phyloP scores from a whole-genome alignment of 2,797 vertebrate species.

The Phylloscopus collybita region DNA sequence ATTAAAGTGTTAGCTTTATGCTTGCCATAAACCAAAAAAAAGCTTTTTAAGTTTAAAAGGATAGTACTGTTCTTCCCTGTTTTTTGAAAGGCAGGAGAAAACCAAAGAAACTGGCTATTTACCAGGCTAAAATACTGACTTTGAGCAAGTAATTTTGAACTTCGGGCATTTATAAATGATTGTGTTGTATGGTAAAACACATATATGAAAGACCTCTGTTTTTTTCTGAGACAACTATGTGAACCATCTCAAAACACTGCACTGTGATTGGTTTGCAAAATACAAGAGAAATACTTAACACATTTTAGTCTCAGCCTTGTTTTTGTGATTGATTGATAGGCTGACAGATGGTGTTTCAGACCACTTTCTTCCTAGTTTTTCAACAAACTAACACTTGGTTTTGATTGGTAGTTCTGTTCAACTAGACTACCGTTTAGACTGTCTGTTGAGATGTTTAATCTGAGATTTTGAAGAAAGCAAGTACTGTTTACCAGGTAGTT shows the following conservation, averaged over 20 bases:
- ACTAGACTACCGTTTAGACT: background rate
- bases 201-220: background rate
- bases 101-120: background rate
- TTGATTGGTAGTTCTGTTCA: background rate
- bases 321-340: background rate
- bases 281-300: background rate
- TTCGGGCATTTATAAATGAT: background rate
- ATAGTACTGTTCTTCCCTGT: background rate
- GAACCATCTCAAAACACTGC: background rate
- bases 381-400: background rate
- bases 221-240: background rate
- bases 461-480: background rate
- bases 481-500: background rate
- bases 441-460: background rate
- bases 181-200: background rate
- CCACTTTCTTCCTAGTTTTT: background rate
- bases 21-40: background rate
- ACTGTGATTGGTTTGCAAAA: background rate
- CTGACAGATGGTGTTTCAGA: background rate
- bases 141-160: background rate
- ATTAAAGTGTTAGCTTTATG: background rate
- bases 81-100: background rate
- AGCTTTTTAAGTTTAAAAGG: background rate
- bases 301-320: background rate
- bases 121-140: background rate